A percentile compares a stretch with the other conserved stretches of the same genome.
Conservation (phyloP, 2,113 vertebrate genomes). For the Myotis lucifugus region DNA sequence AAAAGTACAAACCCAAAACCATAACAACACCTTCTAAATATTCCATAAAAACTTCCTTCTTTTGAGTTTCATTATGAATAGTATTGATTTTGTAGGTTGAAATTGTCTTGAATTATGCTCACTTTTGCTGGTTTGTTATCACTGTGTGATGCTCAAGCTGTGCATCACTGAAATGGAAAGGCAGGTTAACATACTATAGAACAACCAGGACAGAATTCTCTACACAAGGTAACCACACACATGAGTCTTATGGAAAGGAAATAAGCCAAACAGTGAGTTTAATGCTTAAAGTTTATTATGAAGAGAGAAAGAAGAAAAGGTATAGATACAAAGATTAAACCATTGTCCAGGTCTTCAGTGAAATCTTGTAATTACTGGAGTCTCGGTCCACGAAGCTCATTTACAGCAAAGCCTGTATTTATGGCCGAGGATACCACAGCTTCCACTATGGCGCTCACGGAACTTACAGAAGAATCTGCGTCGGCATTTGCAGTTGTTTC, state of each 20-base stretch:
- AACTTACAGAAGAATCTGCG: rapidly evolving
- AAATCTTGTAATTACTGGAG: rapidly evolving
- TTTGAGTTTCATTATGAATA: no score
- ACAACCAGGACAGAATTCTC: no score
- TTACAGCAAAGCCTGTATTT: background rate
- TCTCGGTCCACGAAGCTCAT: background rate
- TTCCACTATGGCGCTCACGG: background rate
- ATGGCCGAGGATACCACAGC: rapidly evolving
- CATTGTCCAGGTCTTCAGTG: background rate
- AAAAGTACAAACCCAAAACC: background rate
- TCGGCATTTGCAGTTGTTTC: background rate
- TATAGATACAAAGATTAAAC: background rate
- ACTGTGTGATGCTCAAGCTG: rapidly evolving
- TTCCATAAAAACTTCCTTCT: no score
- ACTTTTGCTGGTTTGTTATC: no score
- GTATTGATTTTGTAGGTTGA: background rate
- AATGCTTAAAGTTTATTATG: background rate
- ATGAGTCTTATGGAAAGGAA: rapidly evolving
- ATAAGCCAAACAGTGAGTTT: background rate
- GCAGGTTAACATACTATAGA: background rate
- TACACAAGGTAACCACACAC: background rate
- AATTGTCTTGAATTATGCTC: background rate
- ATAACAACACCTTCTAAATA: background rate
- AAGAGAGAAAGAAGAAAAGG: background rate
- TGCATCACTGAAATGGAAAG: background rate